phyloP scores from a whole-genome alignment of 37 sponge, comb jelly and placozoan genomes.

The Haliclona indistincta region DNA sequence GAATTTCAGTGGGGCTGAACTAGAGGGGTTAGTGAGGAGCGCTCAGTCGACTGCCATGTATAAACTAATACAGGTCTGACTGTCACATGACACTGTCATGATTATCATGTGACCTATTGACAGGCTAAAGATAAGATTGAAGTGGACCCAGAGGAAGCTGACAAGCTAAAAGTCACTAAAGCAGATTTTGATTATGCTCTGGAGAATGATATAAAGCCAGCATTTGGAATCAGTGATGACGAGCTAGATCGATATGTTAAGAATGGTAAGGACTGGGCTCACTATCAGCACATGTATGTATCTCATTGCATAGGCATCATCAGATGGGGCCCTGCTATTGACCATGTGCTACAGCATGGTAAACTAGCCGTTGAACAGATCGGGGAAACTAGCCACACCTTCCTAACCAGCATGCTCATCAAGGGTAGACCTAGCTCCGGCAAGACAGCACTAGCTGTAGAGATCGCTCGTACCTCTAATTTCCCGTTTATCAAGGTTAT shows the following conservation, averaged over 20 bases:
- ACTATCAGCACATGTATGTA: too few species aligned
- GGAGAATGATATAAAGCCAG: conserved; percentile 88
- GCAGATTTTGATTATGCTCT: conserved; percentile 91
- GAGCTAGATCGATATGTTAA: conserved; percentile 69
- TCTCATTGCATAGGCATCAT: conserved; percentile 64
- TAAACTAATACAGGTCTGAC: conserved; percentile 40
- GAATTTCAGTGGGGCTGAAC: conserved; percentile 99
- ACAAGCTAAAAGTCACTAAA: conserved; percentile 66
- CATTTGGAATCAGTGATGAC: conserved; percentile 86
- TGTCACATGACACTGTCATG: background rate
- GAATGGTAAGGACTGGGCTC: conserved; percentile 82
- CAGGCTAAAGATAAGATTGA: conserved; percentile 75
- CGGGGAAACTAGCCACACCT: conserved; percentile 50
- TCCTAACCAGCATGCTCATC: conserved; percentile 83
- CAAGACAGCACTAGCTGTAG: conserved; percentile 95
- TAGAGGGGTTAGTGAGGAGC: conserved; percentile 93
- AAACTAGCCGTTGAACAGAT: conserved; percentile 61
- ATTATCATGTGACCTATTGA: background rate
- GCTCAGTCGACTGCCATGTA: conserved; percentile 94
- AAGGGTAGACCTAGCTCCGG: conserved; percentile 83
- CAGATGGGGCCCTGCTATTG: conserved; percentile 65
- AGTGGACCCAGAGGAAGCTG: conserved; percentile 76
- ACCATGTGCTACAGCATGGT: conserved; percentile 70
- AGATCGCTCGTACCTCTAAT: conserved; percentile 74
- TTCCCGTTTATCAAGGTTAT: conserved; percentile 89